Base-by-base conservation (phyloP, 2,888 invertebrate genomes). In the Agrotis clavis region DNA sequence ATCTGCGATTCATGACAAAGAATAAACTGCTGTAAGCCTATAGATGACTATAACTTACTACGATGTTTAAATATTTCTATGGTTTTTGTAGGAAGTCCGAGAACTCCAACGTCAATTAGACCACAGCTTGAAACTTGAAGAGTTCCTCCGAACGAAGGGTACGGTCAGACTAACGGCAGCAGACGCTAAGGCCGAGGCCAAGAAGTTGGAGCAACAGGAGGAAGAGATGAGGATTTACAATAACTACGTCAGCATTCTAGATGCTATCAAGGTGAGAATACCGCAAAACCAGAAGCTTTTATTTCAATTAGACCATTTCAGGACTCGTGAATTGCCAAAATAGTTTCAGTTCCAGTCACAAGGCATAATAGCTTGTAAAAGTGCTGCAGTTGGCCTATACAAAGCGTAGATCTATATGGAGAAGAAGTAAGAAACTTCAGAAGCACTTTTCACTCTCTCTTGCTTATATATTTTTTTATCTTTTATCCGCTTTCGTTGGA, bases 91-190 rank as follows among this genome's bases (percentile, higher is more conserved):
- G 95, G 99, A 99, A 95, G 98, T 99, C 96, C 97, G 98, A 60
- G 99, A 99, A 89, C 97, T 99, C 70, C 98, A 98, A 88, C 96
- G 99, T 0, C 98, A 98, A 74, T 94, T 99, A 51, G 99, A 99
- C 90, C 98, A 99, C 91, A 98, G 99, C 90, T 96, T 98, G 86
- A 98, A 98, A 86, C 94, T 99, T 47, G 98, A 98, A 86, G 98
- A 98, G 88, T 99, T 99, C 92, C 97, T 99, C 68, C 97, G 98
- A 9, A 97, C 98, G 0, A 99, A 99, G 92, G 98, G 98, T 0
- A 98, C 98, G 78, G 98, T 98, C 83, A 95, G 98, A 2, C 96
- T 98, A 53, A 97, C 98, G 87, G 97, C 97, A 0, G 98, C 98
- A 78, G 98, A 98, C 85, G 97, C 97, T 67, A 98, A 98, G 82